Percentiles rank a stretch among this genome's conserved stretches.
Conservation (phyloP, 2,797 vertebrate genomes). For the Anableps anableps region DNA sequence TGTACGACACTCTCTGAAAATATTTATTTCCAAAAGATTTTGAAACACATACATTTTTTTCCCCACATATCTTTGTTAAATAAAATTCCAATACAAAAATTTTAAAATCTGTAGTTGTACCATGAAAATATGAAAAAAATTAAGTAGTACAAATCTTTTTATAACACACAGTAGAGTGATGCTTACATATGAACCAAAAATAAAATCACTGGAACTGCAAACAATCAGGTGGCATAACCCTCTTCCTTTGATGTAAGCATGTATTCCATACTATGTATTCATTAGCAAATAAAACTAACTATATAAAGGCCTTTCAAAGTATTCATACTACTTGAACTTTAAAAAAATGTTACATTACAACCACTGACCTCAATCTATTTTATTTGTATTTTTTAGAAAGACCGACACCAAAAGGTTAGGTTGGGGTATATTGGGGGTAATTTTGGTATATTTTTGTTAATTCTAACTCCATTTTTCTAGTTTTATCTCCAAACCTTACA, state of each 20-base stretch:
- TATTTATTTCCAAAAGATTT: background rate
- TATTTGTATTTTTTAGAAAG: background rate
- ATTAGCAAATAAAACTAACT: background rate
- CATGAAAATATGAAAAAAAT: background rate
- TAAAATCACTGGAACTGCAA: background rate
- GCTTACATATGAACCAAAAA: background rate
- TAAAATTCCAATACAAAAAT: background rate
- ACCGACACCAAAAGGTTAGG: background rate
- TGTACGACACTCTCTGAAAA: background rate
- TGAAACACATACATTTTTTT: background rate
- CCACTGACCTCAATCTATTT: background rate
- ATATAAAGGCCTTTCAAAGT: background rate
- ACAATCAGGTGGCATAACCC: background rate
- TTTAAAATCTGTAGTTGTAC: background rate
- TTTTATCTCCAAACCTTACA: background rate
- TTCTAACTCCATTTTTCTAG: background rate
- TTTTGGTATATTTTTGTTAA: background rate
- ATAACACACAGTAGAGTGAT: background rate
- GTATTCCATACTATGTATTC: background rate
- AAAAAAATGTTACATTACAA: background rate
- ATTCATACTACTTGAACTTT: background rate
- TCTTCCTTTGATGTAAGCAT: too few relatives aligned
- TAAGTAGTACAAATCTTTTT: background rate
- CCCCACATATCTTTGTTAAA: background rate
- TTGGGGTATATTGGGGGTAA: background rate